phyloP scores from a whole-genome alignment of 2,888 invertebrate species.

The Pandemis corylana region DNA sequence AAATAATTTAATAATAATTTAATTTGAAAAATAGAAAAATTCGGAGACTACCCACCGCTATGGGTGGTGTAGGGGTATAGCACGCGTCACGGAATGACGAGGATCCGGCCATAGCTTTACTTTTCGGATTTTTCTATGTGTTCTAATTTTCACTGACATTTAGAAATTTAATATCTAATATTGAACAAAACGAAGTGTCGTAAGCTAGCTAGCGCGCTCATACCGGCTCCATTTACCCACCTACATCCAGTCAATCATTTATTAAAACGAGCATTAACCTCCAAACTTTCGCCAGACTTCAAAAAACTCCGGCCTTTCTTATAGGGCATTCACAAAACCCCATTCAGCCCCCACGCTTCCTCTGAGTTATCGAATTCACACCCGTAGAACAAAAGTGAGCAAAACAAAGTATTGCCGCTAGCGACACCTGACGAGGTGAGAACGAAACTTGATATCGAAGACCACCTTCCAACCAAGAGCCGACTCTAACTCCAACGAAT shows the following conservation, averaged over 20 bases:
- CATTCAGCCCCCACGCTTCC: conserved; percentile 64
- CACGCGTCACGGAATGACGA: too few relatives aligned
- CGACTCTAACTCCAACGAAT: conserved; percentile 48
- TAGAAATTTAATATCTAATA: too few relatives aligned
- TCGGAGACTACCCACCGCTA: too few relatives aligned
- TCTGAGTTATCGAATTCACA: conserved; percentile 78
- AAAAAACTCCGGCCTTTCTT: conserved; percentile 54
- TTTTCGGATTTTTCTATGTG: too few relatives aligned
- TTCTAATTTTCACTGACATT: too few relatives aligned
- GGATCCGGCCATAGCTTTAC: too few relatives aligned
- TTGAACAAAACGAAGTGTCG: too few relatives aligned
- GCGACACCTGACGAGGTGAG: conserved; percentile 83
- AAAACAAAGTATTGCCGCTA: conserved; percentile 78
- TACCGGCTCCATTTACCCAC: background rate
- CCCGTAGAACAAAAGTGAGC: conserved; percentile 79
- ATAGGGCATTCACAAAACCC: conserved; percentile 46
- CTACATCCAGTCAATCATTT: background rate
- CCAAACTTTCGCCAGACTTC: conserved; percentile 54
- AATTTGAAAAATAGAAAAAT: too few relatives aligned
- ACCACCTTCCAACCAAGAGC: conserved; percentile 45
- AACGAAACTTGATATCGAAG: conserved; percentile 77
- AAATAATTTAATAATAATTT: too few relatives aligned
- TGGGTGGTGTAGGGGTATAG: too few relatives aligned
- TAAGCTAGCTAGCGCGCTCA: too few relatives aligned
- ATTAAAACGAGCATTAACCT: conserved; percentile 2